Evolutionary conservation across 2,888 invertebrate species (phyloP), one percentile per base, ranked within the genome.

Genomic region (Antheraea assamensis): DNA sequence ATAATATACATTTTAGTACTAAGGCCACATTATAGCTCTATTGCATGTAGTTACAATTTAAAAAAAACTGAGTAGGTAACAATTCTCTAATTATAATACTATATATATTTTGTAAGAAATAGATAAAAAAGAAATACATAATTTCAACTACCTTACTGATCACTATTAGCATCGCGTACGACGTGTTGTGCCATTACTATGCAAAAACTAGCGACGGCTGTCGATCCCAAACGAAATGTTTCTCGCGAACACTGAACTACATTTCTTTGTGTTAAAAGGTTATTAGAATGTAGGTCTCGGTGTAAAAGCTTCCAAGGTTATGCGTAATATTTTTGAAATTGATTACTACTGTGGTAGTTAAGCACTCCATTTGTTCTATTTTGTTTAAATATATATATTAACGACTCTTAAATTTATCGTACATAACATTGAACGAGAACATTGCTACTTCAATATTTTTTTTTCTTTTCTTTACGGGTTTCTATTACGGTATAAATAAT

Each of bases 111-210:
- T 42, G 13, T 2, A 58, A 24, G n/a, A 1, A 24, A 3, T 58
- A 64, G 1, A 30, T 30, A 5, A 30, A 21, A 55, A 58, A 64
- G n/a, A 30, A 58, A 5, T 0, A 30, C 30, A 19, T 17, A 17
- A 64, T 30, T 17, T 30, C 4, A 24, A 70, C 35, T 71, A 47
- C 42, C 35, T 35, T 42, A 71, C 74, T 71, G 24, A 27, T 35
- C 24, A 66, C 35, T 73, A 31, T 27, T 70, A 24, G 30, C n/a
- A 73, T 49, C 71, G 49, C 19, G 64, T 71, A 88, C 81, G 83
- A 79, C 78, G 85, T 84, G 92, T 92, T 92, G 92, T 92, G 83
- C 85, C 85, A 90, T 92, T 92, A 93, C 92, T 91, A 94, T 93
- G 93, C 93, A 92, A 93, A 93, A 88, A 80, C 78, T 81, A 75